Conservation (phyloP, 2,888 invertebrate species). For the Athetis lepigone region DNA sequence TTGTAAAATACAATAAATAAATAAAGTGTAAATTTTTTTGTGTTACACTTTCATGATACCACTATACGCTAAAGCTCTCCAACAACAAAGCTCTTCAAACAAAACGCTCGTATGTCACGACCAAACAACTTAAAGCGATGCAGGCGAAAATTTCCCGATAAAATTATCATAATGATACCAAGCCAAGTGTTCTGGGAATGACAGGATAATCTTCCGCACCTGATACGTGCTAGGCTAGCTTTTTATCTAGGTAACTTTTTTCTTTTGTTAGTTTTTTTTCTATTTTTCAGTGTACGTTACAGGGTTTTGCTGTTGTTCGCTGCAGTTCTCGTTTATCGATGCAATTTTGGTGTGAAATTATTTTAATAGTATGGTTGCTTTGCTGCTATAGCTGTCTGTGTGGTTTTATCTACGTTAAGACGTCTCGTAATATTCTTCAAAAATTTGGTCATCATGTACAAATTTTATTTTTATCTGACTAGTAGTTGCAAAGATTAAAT, state of each 20-base stretch:
- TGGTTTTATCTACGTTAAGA: no score
- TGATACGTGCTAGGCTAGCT: conserved; percentile 33
- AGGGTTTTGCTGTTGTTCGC: conserved; percentile 17
- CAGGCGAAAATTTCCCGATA: conserved; percentile 83
- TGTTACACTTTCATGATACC: not conserved
- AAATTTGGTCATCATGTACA: no score
- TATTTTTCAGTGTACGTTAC: conserved; percentile 30
- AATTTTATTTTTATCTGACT: no score
- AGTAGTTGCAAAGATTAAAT: no score
- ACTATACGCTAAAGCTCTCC: not conserved
- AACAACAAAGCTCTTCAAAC: conserved; percentile 8
- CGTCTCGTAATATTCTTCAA: no score
- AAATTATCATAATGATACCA: conserved; percentile 85
- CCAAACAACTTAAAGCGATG: conserved; percentile 68
- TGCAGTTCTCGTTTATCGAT: not conserved
- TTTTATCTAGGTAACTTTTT: conserved; percentile 18
- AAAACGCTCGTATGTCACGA: conserved; percentile 64
- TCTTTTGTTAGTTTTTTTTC: conserved; percentile 6
- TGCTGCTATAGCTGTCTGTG: no score
- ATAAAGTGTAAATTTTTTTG: no score
- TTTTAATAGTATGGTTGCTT: not conserved
- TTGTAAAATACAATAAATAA: no score
- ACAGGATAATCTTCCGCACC: conserved; percentile 71
- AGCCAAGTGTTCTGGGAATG: conserved; percentile 74
- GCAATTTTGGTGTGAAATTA: not conserved